phyloP scores from a whole-genome alignment of 2,113 vertebrate species.

The Scytalopus superciliaris region DNA sequence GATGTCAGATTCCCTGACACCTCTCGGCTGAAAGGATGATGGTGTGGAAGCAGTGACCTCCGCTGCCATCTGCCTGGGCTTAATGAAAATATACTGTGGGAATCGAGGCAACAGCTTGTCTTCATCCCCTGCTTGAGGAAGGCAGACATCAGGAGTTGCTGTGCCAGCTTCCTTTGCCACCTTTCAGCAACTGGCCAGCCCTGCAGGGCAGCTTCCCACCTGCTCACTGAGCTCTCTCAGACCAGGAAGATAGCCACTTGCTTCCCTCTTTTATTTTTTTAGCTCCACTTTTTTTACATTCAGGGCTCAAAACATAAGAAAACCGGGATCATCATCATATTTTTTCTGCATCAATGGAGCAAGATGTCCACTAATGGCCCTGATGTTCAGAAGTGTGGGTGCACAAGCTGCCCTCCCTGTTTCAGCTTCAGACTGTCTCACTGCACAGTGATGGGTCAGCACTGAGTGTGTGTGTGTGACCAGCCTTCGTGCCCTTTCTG shows the following conservation, averaged over 20 bases:
- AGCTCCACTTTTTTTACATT: neutral
- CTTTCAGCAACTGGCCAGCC: neutral
- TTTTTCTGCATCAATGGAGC: neutral
- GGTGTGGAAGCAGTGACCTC: slow-evolving; percentile 40
- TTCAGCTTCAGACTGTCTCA: neutral
- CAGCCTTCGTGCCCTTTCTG: neutral
- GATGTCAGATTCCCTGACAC: slow-evolving; percentile 20
- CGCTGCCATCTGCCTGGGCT: slow-evolving; percentile 37
- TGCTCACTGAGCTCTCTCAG: neutral
- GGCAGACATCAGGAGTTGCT: neutral
- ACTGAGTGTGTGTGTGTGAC: neutral
- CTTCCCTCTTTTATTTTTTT: neutral
- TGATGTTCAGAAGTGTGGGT: neutral
- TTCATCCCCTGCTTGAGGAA: neutral
- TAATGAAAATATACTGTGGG: slow-evolving; percentile 59
- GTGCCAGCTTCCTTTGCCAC: slow-evolving; percentile 39
- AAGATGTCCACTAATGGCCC: neutral
- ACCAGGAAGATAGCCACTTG: neutral
- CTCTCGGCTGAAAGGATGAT: neutral
- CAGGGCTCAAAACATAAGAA: neutral
- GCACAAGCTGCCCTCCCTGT: neutral
- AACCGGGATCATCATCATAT: fast-evolving
- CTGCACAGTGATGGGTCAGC: neutral
- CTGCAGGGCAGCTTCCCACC: slow-evolving; percentile 18
- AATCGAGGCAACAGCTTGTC: slow-evolving; percentile 47